Evolutionary conservation across 2,888 invertebrate genomes (phyloP).

Genomic region (Sceliomorpha sp.): DNA sequence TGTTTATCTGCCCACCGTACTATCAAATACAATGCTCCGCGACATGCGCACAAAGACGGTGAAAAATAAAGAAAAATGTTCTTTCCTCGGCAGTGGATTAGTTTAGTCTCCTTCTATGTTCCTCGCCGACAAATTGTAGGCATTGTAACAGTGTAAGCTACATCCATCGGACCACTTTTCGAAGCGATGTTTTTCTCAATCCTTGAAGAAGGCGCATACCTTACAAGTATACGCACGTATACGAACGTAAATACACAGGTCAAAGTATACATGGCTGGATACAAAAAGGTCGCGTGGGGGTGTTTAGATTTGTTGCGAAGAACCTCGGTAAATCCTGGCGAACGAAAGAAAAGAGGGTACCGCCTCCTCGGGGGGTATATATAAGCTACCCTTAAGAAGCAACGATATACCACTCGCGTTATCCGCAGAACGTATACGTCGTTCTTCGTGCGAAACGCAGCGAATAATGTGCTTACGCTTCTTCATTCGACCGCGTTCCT

Average conservation of each 20-base stretch:
- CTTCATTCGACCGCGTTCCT: conserved; percentile 75
- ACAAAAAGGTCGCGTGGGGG: neutral
- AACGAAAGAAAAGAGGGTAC: conserved; percentile 31
- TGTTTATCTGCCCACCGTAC: too few relatives aligned
- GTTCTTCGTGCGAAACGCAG: conserved; percentile 67
- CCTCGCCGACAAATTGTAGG: conserved; percentile 54
- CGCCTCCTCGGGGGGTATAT: conserved; percentile 61
- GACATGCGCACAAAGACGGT: neutral
- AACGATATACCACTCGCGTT: conserved; percentile 69
- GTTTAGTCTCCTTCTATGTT: conserved; percentile 7
- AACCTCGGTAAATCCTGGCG: conserved; percentile 11
- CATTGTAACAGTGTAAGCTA: conserved; percentile 36
- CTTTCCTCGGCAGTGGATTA: conserved; percentile 24
- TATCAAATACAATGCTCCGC: too few relatives aligned
- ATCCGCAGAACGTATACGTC: conserved; percentile 54
- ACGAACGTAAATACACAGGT: too few relatives aligned
- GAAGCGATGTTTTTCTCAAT: conserved; percentile 8
- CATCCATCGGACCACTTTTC: conserved; percentile 22
- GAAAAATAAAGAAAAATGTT: conserved; percentile 3
- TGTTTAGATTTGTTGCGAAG: conserved; percentile 21
- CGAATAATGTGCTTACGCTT: conserved; percentile 79
- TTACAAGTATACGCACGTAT: neutral
- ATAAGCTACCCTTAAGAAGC: conserved; percentile 72
- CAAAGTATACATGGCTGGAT: neutral
- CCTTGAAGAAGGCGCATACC: conserved; percentile 20